Evolutionary conservation across 2,797 vertebrate species (phyloP), one percentile per base, ranked within the genome.

Genomic region (Alfaro cultratus): DNA sequence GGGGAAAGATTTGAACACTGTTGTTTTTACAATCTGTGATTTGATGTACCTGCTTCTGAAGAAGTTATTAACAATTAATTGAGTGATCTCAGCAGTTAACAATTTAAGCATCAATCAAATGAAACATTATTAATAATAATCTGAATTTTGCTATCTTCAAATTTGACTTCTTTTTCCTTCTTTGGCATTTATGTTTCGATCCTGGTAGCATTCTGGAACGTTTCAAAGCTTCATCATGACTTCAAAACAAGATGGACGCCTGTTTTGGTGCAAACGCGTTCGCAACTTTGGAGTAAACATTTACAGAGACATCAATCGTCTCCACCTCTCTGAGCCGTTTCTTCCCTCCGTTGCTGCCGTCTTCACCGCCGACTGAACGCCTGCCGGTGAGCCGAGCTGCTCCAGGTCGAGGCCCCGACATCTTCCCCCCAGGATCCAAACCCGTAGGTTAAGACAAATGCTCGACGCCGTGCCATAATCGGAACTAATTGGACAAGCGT

Each of bases 401-500:
- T 43, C 72, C 26, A 79, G 67, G 82, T 68, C 51, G 26, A 79
- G 18, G 46, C 62, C 26, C 51, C 13, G 3, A 16, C 76, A 18
- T 16, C 55, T 71, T 60, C 45, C 77, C 3, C 39, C 34, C 84
- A 81, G 81, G 85, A 86, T 80, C 73, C 34, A 53, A 87, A 85
- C 77, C 76, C 79, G 68, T 74, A 18, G 60, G 78, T 90, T 77
- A 70, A 82, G 83, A 87, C 76, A 82, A 91, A 87, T 86, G 68
- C 51, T 60, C 82, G 90, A 92, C 83, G 74, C 75, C 36, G 75
- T 39, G 78, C 62, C 6, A 84, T 94, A 92, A 94, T 92, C 89
- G 87, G 83, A 91, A 91, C 86, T 92, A 93, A 95, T 94, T 94
- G 89, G 91, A 82, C 53, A 26, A 73, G 74, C 76, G 83, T 88